Conservation (phyloP, 2,113 vertebrate genomes). For the Otus sunia region DNA sequence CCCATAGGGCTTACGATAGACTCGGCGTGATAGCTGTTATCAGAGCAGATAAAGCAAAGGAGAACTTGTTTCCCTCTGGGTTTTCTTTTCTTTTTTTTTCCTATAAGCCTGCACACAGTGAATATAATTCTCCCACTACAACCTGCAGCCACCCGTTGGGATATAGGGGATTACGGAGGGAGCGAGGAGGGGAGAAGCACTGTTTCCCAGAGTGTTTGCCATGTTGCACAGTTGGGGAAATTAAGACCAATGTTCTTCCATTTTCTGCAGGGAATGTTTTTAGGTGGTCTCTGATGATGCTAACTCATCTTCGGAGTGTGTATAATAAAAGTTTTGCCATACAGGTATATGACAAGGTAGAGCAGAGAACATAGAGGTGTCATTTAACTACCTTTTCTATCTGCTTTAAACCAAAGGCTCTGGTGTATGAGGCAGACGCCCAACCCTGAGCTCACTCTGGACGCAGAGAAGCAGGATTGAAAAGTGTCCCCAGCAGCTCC, state of each 20-base stretch:
- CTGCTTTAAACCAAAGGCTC: neutral
- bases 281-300: neutral
- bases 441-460: neutral
- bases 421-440: neutral
- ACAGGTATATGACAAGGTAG: neutral
- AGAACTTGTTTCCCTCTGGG: neutral
- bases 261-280: neutral
- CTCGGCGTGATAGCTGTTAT: slow-evolving; percentile 24
- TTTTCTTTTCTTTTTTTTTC: neutral
- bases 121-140: neutral
- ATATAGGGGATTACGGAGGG: neutral
- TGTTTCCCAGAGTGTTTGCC: neutral
- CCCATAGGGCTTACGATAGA: neutral
- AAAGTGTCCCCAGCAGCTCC: neutral
- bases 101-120: neutral
- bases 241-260: neutral
- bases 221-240: neutral
- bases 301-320: neutral
- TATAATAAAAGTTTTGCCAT: neutral
- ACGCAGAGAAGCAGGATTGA: neutral
- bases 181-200: neutral
- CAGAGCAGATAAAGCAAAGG: slow-evolving; percentile 29
- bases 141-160: neutral
- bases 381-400: neutral
- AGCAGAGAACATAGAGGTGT: rapidly evolving